Base-by-base conservation (phyloP, 2,888 invertebrate species). In the Achlya flavicornis region DNA sequence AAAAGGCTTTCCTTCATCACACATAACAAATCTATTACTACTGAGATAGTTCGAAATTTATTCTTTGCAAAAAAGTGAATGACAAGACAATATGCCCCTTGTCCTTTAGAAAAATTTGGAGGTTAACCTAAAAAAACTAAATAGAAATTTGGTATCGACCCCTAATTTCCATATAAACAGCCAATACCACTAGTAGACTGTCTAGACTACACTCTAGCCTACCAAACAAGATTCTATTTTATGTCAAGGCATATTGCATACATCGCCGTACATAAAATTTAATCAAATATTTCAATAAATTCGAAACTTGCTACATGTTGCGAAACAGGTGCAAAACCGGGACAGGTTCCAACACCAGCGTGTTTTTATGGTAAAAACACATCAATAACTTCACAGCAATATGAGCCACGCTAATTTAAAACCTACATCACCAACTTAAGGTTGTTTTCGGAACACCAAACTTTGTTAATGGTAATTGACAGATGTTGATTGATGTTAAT, bases 401-500 rank as follows among this genome's bases (percentile, higher is more conserved):
- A 19, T n/a, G n/a, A n/a, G 3, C 19, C 53, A 53, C 10, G 16
- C 10, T 19, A 19, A 19, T 19, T 53, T 53, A 3, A 19, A 1
- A 53, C 19, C 19, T 53, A 53, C 1, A 3, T 3, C 57, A 32
- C 61, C n/a, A 59, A 38, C 38, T 14, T 33, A 66, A 12, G 58
- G 61, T 61, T 38, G 58, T 58, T 62, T 65, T 67, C 65, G 63
- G 68, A 67, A 58, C 64, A 61, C 65, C 61, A 58, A 46, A 46
- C 3, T 8, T 38, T 12, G 57, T 58, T 65, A 46, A 72, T 63
- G 65, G 19, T 60, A 63, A 72, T 67, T 62, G 70, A 59, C 66
- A 68, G 66, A 63, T 67, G 70, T 64, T 73, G 76, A 73, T 74
- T 60, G 70, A 75, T 75, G 76, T 65, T 69, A 75, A 75, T 74